Evolutionary conservation across 2,888 invertebrate species (phyloP).

Genomic region (Leptinotarsa peninsularis): DNA sequence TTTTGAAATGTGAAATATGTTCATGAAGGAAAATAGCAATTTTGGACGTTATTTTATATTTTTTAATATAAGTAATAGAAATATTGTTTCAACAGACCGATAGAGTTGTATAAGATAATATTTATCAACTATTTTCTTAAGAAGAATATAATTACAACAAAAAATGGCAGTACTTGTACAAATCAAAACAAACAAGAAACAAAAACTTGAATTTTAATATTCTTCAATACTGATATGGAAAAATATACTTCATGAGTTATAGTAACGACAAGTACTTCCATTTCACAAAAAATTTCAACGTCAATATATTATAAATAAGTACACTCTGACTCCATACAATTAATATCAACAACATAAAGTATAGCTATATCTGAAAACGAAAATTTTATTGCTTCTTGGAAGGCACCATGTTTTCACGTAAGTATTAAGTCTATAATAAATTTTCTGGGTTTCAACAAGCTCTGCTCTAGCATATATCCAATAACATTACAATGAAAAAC

Average conservation of each 20-base stretch:
- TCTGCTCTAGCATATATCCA: not conserved
- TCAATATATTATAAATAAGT: constrained; percentile 13
- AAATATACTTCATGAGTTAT: not conserved
- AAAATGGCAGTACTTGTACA: not conserved
- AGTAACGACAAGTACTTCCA: constrained; percentile 9
- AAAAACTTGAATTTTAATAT: not conserved
- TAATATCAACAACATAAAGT: constrained; percentile 28
- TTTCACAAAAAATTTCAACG: not conserved
- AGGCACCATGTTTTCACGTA: constrained; percentile 20
- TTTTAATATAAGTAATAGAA: not conserved
- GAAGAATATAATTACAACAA: not conserved
- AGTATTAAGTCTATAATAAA: not conserved
- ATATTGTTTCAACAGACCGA: constrained; percentile 15
- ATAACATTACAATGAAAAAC: not conserved
- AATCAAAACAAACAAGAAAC: not conserved
- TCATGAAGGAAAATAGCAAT: not conserved
- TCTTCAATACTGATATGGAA: not conserved
- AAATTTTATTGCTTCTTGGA: constrained; percentile 22
- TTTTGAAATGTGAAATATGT: too few relatives aligned
- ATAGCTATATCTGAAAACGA: constrained; percentile 5
- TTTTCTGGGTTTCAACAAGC: not conserved
- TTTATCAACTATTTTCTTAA: not conserved
- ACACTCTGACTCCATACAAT: constrained; percentile 3
- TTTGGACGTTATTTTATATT: not conserved
- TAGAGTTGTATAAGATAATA: constrained; percentile 7